phyloP scores from a whole-genome alignment of 2,113 vertebrate species.

The Prietella phreatophila region DNA sequence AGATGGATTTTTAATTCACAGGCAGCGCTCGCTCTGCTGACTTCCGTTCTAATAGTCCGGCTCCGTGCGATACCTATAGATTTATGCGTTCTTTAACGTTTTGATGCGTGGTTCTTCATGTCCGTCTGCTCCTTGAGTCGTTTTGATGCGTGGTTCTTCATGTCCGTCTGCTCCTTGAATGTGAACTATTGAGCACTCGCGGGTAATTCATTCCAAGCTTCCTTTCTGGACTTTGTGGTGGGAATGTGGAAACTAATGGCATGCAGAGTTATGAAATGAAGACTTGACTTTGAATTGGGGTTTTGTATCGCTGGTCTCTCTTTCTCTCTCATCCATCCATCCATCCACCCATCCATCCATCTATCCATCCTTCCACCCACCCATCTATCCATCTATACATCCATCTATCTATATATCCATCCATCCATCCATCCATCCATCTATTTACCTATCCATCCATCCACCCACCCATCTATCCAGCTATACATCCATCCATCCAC shows the following conservation, averaged over 20 bases:
- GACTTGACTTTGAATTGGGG: background rate
- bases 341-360: too few species aligned
- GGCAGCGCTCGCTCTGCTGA: background rate
- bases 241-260: background rate
- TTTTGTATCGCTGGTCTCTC: background rate
- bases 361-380: too few species aligned
- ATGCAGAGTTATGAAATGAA: background rate
- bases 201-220: constrained; percentile 10
- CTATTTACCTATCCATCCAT: too few species aligned
- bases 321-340: background rate
- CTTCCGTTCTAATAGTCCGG: background rate
- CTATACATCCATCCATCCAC: too few species aligned
- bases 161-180: background rate
- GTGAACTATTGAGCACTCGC: background rate
- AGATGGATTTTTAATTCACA: constrained; percentile 20
- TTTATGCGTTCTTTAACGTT: background rate
- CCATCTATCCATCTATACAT: too few species aligned
- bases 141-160: background rate
- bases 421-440: too few species aligned
- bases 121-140: background rate
- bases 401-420: too few species aligned
- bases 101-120: background rate
- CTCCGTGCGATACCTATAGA: background rate
- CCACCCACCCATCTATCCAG: too few species aligned
- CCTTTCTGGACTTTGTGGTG: constrained; percentile 15